These are phyloP conservation scores for Deilephila elpenor DNA, from an alignment of 2,888 invertebrate genomes.

Conservation along the genomic window DNA sequence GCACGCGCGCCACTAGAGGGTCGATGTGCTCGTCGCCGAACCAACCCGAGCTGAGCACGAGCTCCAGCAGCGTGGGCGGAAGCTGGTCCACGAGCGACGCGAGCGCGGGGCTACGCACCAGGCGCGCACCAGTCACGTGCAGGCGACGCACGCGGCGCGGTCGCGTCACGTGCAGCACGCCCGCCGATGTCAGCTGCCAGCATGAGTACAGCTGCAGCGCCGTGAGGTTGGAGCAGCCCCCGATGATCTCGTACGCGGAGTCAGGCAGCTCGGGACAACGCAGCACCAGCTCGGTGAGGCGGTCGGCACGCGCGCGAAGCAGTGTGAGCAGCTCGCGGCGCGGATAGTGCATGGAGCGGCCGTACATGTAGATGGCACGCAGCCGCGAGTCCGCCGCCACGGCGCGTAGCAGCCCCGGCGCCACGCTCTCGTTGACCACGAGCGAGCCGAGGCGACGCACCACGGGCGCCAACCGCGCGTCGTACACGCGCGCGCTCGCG, in stretches of 20 bases:
- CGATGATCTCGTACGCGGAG: conserved; percentile 43
- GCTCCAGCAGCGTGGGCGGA: conserved; percentile 40
- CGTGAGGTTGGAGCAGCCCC: conserved; percentile 44
- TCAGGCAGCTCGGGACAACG: conserved; percentile 51
- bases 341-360: conserved; percentile 46
- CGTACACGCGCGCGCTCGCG: not conserved
- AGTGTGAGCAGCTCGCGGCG: conserved; percentile 41
- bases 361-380: conserved; percentile 53
- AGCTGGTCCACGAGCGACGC: conserved; percentile 28
- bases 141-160: conserved; percentile 43
- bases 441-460: conserved; percentile 40
- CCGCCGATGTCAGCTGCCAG: conserved; percentile 47
- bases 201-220: conserved; percentile 53
- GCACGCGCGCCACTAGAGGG: conserved; percentile 34
- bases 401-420: conserved; percentile 37
- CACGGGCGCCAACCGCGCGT: conserved; percentile 23
- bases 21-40: conserved; percentile 44
- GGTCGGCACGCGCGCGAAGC: conserved; percentile 37
- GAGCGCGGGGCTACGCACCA: conserved; percentile 43
- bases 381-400: conserved; percentile 36
- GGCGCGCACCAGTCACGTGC: conserved; percentile 52
- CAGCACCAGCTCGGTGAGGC: conserved; percentile 50
- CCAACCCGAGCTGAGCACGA: conserved; percentile 44
- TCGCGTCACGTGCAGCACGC: conserved; percentile 37
- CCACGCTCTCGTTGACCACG: conserved; percentile 48